Base-by-base conservation (phyloP, 2,888 invertebrate genomes). In the Octonoba sinensis region DNA sequence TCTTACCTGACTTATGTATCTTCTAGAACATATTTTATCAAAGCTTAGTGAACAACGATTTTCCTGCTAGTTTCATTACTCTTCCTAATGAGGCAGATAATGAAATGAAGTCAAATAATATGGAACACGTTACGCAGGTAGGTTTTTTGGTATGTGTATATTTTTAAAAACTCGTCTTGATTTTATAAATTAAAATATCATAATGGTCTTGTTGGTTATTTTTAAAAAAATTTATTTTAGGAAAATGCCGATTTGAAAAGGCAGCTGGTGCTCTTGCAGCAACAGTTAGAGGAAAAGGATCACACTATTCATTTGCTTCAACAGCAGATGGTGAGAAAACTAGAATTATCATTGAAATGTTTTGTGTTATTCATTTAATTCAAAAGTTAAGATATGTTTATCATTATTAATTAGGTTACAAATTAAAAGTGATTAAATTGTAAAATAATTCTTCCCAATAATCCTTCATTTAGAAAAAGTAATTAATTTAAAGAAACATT, bases 201-300 rank as follows among this genome's bases (percentile, higher is more conserved):
- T 46, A 16, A 60, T 59, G 54, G 18, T 27, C 12, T 18, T 51
- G 6, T 18, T 54, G n/a, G 51, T 74, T 13, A 65, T 47, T 36
- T 66, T 22, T 13, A 15, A 20, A 57, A 62, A 4, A 24, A 46
- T 51, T 60, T 75, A 24, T 60, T 57, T 22, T 51, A 83, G 75
- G 85, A 85, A 82, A 85, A 85, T 82, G 73, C 78, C 46, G 85
- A 85, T 79, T 66, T 85, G 18, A 72, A 74, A 44, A 71, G 83
- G 20, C 84, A 85, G 49, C 56, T 85, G 16, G 79, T 82, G 24
- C 76, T 85, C 51, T 69, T 84, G 57, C 82, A 93, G 91, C 91
- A 95, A 87, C 95, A 96, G 91, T 90, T 95, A 87, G 95, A 96
- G 88, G 95, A 96, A 89, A 93, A 93, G 87, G 95, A 96, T 88